These are phyloP conservation scores for Steromphala cineraria DNA, from an alignment of 2,888 invertebrate genomes.

Conservation along the genomic window DNA sequence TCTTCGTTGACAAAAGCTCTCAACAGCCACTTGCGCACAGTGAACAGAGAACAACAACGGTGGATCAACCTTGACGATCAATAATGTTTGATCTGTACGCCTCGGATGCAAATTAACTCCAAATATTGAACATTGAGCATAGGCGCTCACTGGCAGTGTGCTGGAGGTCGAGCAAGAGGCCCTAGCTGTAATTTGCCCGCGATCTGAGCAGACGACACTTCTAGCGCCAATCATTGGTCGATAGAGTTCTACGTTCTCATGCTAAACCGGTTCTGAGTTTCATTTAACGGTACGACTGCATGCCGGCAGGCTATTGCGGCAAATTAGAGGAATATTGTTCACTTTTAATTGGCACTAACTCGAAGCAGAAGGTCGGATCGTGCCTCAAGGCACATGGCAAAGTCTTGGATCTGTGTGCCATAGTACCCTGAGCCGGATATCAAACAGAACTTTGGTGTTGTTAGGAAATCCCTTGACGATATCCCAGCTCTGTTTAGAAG, in stretches of 20 bases:
- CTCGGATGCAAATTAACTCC: conserved; percentile 1
- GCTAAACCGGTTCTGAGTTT: background rate
- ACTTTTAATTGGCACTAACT: conserved; percentile 5
- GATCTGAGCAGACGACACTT: background rate
- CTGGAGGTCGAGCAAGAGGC: background rate
- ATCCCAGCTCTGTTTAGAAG: background rate
- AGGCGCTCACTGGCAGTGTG: background rate
- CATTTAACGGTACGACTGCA: background rate
- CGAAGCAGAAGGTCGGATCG: background rate
- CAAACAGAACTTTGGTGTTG: background rate
- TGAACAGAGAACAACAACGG: background rate
- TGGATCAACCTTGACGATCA: background rate
- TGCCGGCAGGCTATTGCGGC: background rate
- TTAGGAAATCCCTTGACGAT: background rate
- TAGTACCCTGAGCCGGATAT: background rate
- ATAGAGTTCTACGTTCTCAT: conserved; percentile 6
- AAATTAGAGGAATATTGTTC: conserved; percentile 6
- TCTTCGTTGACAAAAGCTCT: background rate
- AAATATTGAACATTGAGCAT: conserved; percentile 8
- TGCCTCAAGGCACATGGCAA: background rate
- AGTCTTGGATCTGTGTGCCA: background rate
- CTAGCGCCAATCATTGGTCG: background rate
- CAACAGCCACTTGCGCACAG: background rate
- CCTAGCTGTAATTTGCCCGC: background rate
- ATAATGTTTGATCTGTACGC: conserved; percentile 4